Base-by-base conservation (phyloP, 2,113 vertebrate species). In the Hyperoodon ampullatus region DNA sequence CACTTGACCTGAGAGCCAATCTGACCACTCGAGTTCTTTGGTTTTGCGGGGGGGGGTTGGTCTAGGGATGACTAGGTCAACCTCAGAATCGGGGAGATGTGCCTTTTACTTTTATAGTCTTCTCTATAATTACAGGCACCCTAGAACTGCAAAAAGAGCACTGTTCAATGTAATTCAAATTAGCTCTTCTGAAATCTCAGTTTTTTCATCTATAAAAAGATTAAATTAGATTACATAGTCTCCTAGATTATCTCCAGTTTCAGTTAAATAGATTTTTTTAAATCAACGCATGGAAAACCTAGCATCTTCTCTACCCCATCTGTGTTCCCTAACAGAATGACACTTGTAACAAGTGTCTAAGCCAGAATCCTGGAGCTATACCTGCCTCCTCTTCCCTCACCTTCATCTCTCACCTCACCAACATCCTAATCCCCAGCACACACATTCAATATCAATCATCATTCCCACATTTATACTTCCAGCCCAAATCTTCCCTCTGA, bases 251-350 rank as follows among this genome's bases (percentile, higher is more conserved):
- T 61, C 88, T 95, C 60, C 80, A 68, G 14, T 81, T 81, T 28
- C 28, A 77, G 53, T 86, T 93, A 90, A 80, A 85, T 68, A 88
- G 78, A 35, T 83, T n/a, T 61, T 77, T 84, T 50, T 50, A 77
- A 87, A 65, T 47, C 26, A 68, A 61, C 30, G 47, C 7, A 68
- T 8, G 28, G 0, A 47, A 86, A 72, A n/a, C 2, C 23, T 60
- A 70, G 35, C n/a, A 30, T 60, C 58, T 78, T 78, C 35, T 83
- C 15, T 2, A 63, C 19, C 3, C 26, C 33, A 6, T 35, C 58
- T 33, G 23, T 68, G 72, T 74, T 92, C 66, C 39, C 23, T 39
- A 66, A 44, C 28, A 89, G 28, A 75, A 92, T 23, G 39, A 1
- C 26, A 75, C 39, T 50, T 35, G 26, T 39, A 63, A 70, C 75